These are phyloP conservation scores for Philhelius pedissequus DNA, from an alignment of 2,888 invertebrate species.

Conservation along the genomic window DNA sequence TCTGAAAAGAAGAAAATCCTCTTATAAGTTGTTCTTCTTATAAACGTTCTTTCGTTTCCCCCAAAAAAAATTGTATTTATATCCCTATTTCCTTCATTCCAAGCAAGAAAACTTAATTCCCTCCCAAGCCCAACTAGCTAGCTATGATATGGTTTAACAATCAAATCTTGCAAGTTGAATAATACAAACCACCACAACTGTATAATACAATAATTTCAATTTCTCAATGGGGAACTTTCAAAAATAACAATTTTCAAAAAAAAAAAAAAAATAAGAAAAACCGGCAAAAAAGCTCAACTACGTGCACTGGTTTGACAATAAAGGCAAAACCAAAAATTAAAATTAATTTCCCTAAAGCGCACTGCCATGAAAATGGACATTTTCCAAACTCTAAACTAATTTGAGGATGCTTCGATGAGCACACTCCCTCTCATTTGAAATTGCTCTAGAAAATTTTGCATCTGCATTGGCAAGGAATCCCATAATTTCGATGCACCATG, in stretches of 20 bases:
- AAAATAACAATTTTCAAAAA: conserved; percentile 22
- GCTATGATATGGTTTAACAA: conserved; percentile 1
- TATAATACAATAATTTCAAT: background rate
- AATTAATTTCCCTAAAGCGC: conserved; percentile 54
- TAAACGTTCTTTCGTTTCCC: background rate
- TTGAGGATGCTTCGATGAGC: conserved; percentile 64
- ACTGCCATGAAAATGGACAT: conserved; percentile 40
- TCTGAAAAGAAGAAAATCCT: background rate
- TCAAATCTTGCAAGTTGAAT: background rate
- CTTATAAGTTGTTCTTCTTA: background rate
- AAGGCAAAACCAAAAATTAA: conserved; percentile 22
- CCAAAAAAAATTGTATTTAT: background rate
- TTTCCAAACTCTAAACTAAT: conserved; percentile 62
- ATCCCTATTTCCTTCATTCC: background rate
- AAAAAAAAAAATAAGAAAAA: too few relatives aligned
- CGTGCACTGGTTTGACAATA: conserved; percentile 29
- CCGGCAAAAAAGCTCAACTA: background rate
- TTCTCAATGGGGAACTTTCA: background rate
- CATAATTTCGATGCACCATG: conserved; percentile 64
- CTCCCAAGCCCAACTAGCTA: too few relatives aligned
- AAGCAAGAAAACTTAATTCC: background rate
- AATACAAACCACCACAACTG: too few relatives aligned
- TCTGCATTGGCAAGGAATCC: conserved; percentile 49
- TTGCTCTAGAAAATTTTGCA: conserved; percentile 38
- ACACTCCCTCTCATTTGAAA: conserved; percentile 44